phyloP scores from a whole-genome alignment of 2,113 vertebrate genomes.

The Halichoerus grypus region DNA sequence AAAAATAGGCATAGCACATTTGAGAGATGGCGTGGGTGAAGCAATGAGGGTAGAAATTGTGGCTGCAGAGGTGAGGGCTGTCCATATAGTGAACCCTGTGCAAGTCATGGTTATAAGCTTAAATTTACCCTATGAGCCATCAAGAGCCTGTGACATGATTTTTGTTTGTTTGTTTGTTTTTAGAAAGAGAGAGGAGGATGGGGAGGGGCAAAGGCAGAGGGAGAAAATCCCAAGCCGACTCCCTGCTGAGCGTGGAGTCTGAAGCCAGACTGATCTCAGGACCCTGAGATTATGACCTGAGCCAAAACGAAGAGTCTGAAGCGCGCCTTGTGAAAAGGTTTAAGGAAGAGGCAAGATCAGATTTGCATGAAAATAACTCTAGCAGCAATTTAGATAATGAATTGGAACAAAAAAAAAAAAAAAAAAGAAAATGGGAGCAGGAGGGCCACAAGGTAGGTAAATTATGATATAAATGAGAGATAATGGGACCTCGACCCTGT shows the following conservation, averaged over 20 bases:
- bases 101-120: background rate
- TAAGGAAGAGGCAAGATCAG: background rate
- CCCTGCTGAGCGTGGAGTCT: too few relatives aligned
- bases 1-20: background rate
- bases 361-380: background rate
- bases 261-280: background rate
- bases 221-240: background rate
- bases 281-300: background rate
- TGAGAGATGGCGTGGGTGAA: background rate
- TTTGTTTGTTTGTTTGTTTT: background rate
- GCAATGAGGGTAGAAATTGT: background rate
- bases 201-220: too few relatives aligned
- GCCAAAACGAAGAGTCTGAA: background rate
- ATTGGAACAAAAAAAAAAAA: background rate
- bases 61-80: fast-evolving
- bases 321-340: background rate
- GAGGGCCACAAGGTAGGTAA: background rate
- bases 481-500: background rate
- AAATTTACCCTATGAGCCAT: background rate
- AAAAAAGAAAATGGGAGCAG: background rate
- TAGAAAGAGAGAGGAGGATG: background rate
- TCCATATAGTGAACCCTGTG: background rate
- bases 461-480: background rate
- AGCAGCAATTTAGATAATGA: background rate
- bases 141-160: background rate